Conservation (phyloP, 30 jellyfish, hydroid and myxozoan species). For the Sanderia malayensis region DNA sequence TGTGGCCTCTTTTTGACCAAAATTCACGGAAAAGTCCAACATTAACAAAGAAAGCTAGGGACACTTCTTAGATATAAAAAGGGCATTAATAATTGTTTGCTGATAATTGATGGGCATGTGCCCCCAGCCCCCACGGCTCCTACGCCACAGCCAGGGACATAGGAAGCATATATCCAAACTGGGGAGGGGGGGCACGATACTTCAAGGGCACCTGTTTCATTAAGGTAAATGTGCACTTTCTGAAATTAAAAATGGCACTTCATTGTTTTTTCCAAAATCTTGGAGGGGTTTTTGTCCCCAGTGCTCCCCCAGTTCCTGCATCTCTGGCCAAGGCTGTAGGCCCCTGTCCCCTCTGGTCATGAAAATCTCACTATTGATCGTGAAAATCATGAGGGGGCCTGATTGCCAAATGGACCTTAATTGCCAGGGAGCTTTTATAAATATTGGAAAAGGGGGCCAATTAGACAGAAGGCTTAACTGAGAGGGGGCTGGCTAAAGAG, state of each 20-base stretch:
- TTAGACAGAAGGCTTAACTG: background rate
- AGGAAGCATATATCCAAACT: background rate
- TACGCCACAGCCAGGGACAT: slow-evolving; percentile 5
- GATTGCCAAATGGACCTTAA: background rate
- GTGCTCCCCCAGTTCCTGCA: slow-evolving; percentile 1
- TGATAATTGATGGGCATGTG: slow-evolving; percentile 3
- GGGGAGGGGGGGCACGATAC: slow-evolving; percentile 3
- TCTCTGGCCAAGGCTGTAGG: slow-evolving; percentile 3
- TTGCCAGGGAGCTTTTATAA: background rate
- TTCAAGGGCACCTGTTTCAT: slow-evolving; percentile 1
- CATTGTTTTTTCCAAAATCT: background rate
- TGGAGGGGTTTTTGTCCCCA: slow-evolving; percentile 1
- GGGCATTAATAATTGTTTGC: slow-evolving; percentile 1
- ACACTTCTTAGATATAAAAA: background rate
- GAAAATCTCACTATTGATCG: background rate
- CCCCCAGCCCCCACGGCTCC: slow-evolving; percentile 9
- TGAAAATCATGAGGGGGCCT: slow-evolving; percentile 1
- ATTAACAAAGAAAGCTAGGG: slow-evolving; percentile 1
- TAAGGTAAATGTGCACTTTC: background rate
- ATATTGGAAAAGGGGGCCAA: slow-evolving; percentile 1
- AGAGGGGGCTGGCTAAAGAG: slow-evolving; percentile 2
- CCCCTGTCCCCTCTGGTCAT: slow-evolving; percentile 3
- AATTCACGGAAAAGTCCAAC: slow-evolving; percentile 1
- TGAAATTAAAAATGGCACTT: background rate
- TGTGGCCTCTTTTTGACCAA: slow-evolving; percentile 2